These are phyloP conservation scores for Diorhabda sublineata DNA, from an alignment of 1,140 invertebrate species.

Conservation along the genomic window DNA sequence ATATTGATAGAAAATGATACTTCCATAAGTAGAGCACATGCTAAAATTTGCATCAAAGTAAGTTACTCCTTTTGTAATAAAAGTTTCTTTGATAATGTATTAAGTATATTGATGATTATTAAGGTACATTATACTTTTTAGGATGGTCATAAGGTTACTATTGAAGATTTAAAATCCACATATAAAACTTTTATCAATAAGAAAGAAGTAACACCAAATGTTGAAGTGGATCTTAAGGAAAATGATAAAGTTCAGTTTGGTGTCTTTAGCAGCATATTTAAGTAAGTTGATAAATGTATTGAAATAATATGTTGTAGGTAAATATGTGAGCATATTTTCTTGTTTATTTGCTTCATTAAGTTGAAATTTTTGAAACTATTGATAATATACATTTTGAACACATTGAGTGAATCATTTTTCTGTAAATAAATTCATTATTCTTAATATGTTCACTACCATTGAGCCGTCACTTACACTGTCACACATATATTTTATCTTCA, in stretches of 20 bases:
- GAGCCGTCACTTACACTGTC: no score
- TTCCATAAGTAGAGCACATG: conserved; percentile 35
- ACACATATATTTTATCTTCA: no score
- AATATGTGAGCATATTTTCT: no score
- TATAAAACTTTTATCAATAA: conserved; percentile 54
- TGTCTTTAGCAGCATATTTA: conserved; percentile 45
- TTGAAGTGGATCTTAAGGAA: conserved; percentile 42
- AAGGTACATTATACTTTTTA: conserved; percentile 9
- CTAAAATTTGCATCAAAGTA: conserved; percentile 26
- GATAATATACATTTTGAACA: no score
- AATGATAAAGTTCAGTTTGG: conserved; percentile 54
- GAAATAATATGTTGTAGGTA: no score
- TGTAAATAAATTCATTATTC: no score
- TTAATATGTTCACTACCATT: no score
- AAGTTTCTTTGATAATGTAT: no score
- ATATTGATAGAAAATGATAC: conserved; percentile 28
- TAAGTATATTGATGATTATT: no score
- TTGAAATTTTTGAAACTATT: no score
- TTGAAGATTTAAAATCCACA: conserved; percentile 52
- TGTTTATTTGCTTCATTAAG: no score
- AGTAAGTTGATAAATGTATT: conserved; percentile 17
- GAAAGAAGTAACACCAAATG: conserved; percentile 35
- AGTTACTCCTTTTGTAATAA: background rate
- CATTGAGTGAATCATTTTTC: no score
- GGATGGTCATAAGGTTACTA: conserved; percentile 38